Base-by-base conservation (phyloP, 2,888 invertebrate genomes). In the Eledona agricola region DNA sequence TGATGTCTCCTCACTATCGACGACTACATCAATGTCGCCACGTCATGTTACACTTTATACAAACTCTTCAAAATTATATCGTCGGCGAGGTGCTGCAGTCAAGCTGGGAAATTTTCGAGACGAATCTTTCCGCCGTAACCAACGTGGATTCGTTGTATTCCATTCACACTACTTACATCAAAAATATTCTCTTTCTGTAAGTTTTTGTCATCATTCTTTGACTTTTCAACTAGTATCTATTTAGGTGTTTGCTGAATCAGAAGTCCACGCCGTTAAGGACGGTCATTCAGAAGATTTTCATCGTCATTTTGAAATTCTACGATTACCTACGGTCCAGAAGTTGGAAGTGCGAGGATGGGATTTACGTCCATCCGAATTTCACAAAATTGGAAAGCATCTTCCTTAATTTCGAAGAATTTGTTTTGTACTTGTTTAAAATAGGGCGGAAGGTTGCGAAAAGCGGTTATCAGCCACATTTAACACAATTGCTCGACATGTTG, bases 41-140 rank as follows among this genome's bases (percentile, higher is more conserved):
- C 67, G 80, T 86, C 10, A 87, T 91, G 85, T 84, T 86, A 15
- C 88, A 90, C 47, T 85, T 91, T 69, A 81, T 90, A 28, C 83
- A 87, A 50, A 86, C 88, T 0, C 71, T 90, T 13, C 87, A 90
- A 70, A 88, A 86, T 75, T 90, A 91, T 70, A 82, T 91, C 40
- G 86, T 87, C 1, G 87, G 88, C 0, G 89, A 86, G 37, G 89
- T 90, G 15, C 78, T 91, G 15, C 84, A 88, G 38, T 80, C 84
- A 0, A 87, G 88, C 1, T 91, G 90, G 90, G 81, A 82, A 1
- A 83, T 85, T 53, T 87, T 91, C 58, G 86, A 88, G 63, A 83
- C 83, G 52, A 85, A 86, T 63, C 71, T 92, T 26, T 77, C 81
- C 60, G 79, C 80, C 35, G 86, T 86, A 0, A 78, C 80, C 10